phyloP scores from a whole-genome alignment of 1,140 invertebrate species.

The Drosophila simulans region DNA sequence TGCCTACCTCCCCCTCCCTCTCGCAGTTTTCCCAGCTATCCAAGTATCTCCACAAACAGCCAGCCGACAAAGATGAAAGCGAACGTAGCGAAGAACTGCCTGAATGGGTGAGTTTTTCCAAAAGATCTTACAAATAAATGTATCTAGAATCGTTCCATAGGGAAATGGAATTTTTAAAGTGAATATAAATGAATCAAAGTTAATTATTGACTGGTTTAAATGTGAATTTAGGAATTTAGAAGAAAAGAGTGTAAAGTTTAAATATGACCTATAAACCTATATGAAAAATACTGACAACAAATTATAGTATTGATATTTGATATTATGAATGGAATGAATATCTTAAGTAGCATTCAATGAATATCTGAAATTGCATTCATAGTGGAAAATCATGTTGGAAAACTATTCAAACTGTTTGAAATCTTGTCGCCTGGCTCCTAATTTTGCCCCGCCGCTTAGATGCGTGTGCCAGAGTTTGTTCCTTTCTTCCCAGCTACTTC shows the following conservation, averaged over 20 bases:
- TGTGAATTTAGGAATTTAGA: too few relatives aligned
- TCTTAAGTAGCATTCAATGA: too few relatives aligned
- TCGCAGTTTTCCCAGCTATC: not conserved
- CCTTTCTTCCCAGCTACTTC: conserved; percentile 23
- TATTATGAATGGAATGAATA: too few relatives aligned
- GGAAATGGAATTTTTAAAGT: not conserved
- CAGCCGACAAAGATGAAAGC: conserved; percentile 52
- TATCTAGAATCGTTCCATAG: not conserved
- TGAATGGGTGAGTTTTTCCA: too few relatives aligned
- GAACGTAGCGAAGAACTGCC: not conserved
- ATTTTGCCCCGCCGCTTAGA: conserved; percentile 16
- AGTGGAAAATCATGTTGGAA: not conserved
- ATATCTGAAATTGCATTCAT: too few relatives aligned
- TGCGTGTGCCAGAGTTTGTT: conserved; percentile 13
- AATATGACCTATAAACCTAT: too few relatives aligned
- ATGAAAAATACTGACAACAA: too few relatives aligned
- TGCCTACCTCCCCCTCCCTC: too few relatives aligned
- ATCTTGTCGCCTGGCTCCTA: conserved; percentile 7
- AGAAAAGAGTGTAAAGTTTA: too few relatives aligned
- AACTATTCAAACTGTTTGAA: not conserved
- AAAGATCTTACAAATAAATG: not conserved
- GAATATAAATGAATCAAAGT: too few relatives aligned
- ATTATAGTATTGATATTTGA: too few relatives aligned
- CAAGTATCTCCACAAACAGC: conserved; percentile 20
- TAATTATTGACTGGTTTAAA: too few relatives aligned